These are phyloP conservation scores for Spinibarbus caldwelli DNA, from an alignment of 2,797 vertebrate species.

Conservation along the genomic window DNA sequence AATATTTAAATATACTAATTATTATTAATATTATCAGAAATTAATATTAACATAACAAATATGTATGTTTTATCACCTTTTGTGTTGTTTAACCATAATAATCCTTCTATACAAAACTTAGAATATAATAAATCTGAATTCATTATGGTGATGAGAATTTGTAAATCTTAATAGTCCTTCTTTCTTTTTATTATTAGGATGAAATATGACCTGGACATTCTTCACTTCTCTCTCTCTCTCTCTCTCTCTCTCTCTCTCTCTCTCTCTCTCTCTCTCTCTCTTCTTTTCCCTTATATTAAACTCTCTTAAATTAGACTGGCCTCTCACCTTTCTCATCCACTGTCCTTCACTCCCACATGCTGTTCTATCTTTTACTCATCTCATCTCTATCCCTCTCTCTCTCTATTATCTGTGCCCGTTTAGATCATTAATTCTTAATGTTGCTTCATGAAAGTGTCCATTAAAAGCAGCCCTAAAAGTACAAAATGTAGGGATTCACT, in stretches of 20 bases:
- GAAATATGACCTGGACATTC: slow-evolving; percentile 42
- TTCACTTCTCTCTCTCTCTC: slow-evolving; percentile 21
- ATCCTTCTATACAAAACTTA: too few relatives aligned
- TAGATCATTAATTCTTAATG: slow-evolving; percentile 52
- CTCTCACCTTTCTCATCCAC: slow-evolving; percentile 27
- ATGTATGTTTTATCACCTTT: not conserved
- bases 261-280: not conserved
- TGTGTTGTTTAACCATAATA: not conserved
- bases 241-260: not conserved
- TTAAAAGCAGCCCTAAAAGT: slow-evolving; percentile 27
- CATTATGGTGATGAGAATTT: not conserved
- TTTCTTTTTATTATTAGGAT: not conserved
- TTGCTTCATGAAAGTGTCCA: slow-evolving; percentile 36
- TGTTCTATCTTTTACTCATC: slow-evolving; percentile 32
- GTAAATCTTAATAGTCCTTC: not conserved
- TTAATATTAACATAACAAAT: not conserved
- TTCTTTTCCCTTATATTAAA: slow-evolving; percentile 6
- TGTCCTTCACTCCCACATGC: slow-evolving; percentile 17
- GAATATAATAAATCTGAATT: not conserved
- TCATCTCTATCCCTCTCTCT: slow-evolving; percentile 9
- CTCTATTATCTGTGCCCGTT: slow-evolving; percentile 19
- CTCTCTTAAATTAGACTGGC: slow-evolving; percentile 24
- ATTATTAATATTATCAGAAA: not conserved
- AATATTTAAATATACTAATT: not conserved
- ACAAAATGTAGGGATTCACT: slow-evolving; percentile 28